Percentiles rank a stretch among this genome's conserved stretches.
These are phyloP conservation scores for Sebastes melanostomus DNA, from an alignment of 2,797 vertebrate species.

Conservation along the genomic window DNA sequence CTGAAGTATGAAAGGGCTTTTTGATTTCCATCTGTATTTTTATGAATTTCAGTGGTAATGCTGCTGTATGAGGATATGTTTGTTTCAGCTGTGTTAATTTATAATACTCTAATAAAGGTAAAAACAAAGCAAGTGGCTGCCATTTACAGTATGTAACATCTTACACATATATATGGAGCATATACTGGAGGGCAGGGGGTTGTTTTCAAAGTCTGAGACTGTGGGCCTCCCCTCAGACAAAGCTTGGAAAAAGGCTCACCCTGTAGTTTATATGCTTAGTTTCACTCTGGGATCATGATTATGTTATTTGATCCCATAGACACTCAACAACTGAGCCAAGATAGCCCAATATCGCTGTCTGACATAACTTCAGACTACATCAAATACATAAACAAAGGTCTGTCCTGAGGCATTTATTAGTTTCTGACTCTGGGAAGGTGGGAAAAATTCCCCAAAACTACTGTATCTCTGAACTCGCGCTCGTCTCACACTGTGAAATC, in stretches of 20 bases:
- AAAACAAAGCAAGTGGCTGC: neutral
- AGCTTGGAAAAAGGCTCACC: too few relatives aligned
- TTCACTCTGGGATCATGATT: neutral
- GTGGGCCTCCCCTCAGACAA: too few relatives aligned
- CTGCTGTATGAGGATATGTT: neutral
- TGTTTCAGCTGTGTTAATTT: constrained; percentile 10
- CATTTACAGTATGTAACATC: neutral
- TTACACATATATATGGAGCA: neutral
- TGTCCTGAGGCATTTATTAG: neutral
- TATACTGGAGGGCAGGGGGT: neutral
- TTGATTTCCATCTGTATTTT: neutral
- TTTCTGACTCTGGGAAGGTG: neutral
- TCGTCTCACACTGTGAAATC: too few relatives aligned
- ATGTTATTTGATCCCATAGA: neutral
- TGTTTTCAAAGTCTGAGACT: too few relatives aligned
- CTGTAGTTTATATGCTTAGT: too few relatives aligned
- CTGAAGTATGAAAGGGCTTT: neutral
- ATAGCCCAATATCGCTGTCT: neutral
- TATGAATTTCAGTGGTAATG: neutral
- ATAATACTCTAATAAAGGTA: constrained; percentile 31
- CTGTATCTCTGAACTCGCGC: neutral
- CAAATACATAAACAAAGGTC: neutral
- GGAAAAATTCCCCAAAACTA: neutral
- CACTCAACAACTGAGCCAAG: neutral
- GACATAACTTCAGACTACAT: neutral